Evolutionary conservation across 2,113 vertebrate species (phyloP).

Genomic region (Cnemophilus loriae): DNA sequence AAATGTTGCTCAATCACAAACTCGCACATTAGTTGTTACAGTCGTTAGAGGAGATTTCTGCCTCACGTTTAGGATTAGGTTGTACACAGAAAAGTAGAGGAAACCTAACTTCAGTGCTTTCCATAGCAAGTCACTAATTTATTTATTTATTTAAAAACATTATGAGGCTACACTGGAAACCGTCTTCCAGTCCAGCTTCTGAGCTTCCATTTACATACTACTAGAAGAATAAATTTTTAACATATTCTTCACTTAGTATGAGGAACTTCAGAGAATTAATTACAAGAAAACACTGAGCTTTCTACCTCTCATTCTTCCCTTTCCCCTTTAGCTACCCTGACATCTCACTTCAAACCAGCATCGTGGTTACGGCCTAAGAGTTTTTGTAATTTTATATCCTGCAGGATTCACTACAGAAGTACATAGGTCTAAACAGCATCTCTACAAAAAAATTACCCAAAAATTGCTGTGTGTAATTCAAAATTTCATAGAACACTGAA

Average conservation of each 20-base stretch:
- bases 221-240: not conserved
- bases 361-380: not conserved
- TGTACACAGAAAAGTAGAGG: not conserved
- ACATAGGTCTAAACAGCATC: not conserved
- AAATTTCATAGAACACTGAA: not conserved
- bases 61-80: not conserved
- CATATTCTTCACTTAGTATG: not conserved
- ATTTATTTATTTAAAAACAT: not conserved
- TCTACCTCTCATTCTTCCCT: not conserved
- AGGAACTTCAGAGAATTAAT: not conserved
- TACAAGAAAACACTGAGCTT: not conserved
- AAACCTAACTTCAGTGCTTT: not conserved
- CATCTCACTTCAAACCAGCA: not conserved
- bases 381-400: not conserved
- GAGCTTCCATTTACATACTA: not conserved
- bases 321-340: not conserved
- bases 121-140: not conserved
- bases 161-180: not conserved
- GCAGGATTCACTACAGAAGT: not conserved
- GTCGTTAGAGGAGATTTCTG: not conserved
- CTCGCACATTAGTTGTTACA: not conserved
- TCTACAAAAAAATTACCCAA: not conserved
- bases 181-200: not conserved
- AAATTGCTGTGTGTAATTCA: not conserved
- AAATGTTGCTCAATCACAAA: not conserved